These are phyloP conservation scores for Stictocephala bisonia DNA, from an alignment of 2,888 invertebrate species.

Conservation along the genomic window DNA sequence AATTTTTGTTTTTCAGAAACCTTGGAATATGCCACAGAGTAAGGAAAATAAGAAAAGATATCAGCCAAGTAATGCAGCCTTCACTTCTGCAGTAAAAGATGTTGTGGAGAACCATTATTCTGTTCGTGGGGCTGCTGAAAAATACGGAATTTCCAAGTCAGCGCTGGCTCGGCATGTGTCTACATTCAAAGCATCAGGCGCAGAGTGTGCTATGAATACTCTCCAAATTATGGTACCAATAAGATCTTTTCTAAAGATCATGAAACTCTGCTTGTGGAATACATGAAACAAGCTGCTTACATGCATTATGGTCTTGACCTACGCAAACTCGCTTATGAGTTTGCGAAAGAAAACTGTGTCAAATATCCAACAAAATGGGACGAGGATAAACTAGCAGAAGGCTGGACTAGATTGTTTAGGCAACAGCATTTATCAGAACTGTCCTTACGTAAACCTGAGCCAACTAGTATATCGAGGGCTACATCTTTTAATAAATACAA, in stretches of 20 bases:
- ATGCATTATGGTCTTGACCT: conserved; percentile 50
- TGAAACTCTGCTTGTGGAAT: conserved; percentile 44
- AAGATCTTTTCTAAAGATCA: conserved; percentile 41
- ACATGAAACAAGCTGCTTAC: conserved; percentile 46
- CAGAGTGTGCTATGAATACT: not conserved
- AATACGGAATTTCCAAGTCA: conserved; percentile 43
- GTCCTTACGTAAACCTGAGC: conserved; percentile 46
- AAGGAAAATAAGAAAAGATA: conserved; percentile 30
- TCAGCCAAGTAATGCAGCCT: conserved; percentile 29
- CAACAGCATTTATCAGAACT: conserved; percentile 42
- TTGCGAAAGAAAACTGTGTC: conserved; percentile 50
- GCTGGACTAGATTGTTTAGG: conserved; percentile 52
- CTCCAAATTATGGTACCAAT: conserved; percentile 27
- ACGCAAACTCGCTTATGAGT: conserved; percentile 51
- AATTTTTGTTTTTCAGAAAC: conserved; percentile 24
- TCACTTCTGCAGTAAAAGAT: conserved; percentile 34
- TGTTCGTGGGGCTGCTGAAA: conserved; percentile 42
- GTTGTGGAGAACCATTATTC: conserved; percentile 29
- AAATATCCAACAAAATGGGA: conserved; percentile 50
- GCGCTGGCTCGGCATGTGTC: conserved; percentile 31
- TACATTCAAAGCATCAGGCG: conserved; percentile 30
- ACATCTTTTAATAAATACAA: conserved; percentile 46
- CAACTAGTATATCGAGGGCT: conserved; percentile 46
- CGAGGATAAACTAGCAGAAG: conserved; percentile 47
- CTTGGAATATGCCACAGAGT: conserved; percentile 26